Percentiles rank a stretch among this genome's conserved stretches.
phyloP scores from a whole-genome alignment of 35 echinoderm and acorn worm genomes.

The Holothuria glaberrima region DNA sequence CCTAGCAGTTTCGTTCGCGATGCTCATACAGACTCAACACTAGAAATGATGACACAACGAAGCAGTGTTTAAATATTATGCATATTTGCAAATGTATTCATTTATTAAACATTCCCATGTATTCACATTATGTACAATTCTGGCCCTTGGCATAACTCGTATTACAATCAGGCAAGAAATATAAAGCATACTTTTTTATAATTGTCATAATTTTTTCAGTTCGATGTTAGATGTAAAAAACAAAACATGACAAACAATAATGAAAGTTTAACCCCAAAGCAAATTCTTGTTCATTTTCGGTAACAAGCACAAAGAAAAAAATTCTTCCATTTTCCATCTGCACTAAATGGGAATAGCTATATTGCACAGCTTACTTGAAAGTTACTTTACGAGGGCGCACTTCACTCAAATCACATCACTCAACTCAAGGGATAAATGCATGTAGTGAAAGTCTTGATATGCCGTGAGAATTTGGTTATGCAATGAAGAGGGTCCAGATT shows the following conservation, averaged over 20 bases:
- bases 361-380: too few relatives aligned
- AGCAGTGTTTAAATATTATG: slow-evolving; percentile 37
- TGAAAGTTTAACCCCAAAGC: background rate
- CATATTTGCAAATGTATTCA: slow-evolving; percentile 63
- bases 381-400: background rate
- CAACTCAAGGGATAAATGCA: background rate
- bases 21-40: too few relatives aligned
- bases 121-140: slow-evolving; percentile 58
- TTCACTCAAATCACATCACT: slow-evolving; percentile 24
- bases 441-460: background rate
- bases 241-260: slow-evolving; percentile 16
- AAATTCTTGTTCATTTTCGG: background rate
- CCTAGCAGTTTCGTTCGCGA: too few relatives aligned
- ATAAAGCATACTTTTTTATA: slow-evolving; percentile 54
- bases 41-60: background rate
- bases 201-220: slow-evolving; percentile 55
- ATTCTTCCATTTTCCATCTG: too few relatives aligned
- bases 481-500: too few relatives aligned
- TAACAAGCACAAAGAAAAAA: too few relatives aligned
- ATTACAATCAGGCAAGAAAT: slow-evolving; percentile 46
- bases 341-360: too few relatives aligned
- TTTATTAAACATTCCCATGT: slow-evolving; percentile 65
- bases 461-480: too few relatives aligned
- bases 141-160: slow-evolving; percentile 44
- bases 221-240: slow-evolving; percentile 58